phyloP scores from a whole-genome alignment of 1,140 invertebrate genomes.

The Thaumatotibia leucotreta region DNA sequence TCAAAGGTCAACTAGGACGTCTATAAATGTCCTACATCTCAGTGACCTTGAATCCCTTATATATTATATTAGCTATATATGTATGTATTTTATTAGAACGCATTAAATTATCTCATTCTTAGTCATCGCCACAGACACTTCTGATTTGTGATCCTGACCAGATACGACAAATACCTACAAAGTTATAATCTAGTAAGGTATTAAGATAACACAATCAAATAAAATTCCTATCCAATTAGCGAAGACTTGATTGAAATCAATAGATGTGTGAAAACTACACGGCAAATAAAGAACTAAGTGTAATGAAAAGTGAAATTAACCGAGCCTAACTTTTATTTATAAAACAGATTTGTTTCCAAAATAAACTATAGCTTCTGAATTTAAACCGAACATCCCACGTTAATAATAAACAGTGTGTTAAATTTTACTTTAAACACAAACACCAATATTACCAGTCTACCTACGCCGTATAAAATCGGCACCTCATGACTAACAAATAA shows the following conservation, averaged over 20 bases:
- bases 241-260: background rate
- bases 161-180: background rate
- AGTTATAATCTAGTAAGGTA: background rate
- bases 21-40: no score
- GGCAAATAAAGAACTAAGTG: no score
- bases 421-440: background rate
- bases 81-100: background rate
- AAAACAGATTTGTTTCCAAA: background rate
- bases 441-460: background rate
- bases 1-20: background rate
- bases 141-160: background rate
- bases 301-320: background rate
- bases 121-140: background rate
- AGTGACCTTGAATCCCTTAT: background rate
- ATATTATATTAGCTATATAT: no score
- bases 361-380: background rate
- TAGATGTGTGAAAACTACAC: no score
- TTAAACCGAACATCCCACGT: background rate
- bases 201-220: background rate
- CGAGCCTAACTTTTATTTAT: background rate
- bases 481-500: background rate
- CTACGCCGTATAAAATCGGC: constrained; percentile 3
- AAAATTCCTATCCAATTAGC: background rate
- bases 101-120: background rate
- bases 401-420: background rate